Conservation (phyloP, 30 jellyfish, hydroid and myxozoan genomes). For the Pseudorhiza aurosa region DNA sequence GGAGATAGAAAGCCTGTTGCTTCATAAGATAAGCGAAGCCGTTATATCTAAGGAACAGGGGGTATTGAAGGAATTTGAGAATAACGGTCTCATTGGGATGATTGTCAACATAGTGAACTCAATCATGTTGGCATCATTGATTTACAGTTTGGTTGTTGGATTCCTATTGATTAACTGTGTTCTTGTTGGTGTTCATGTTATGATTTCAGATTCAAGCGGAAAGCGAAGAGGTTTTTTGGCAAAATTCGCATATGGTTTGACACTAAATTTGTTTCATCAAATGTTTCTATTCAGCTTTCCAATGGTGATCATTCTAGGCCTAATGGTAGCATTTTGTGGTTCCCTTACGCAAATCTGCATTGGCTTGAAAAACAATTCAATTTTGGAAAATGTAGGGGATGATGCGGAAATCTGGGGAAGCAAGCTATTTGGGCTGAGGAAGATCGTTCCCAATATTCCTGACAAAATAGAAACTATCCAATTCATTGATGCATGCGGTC, state of each 20-base stretch:
- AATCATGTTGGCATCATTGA: background rate
- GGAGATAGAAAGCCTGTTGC: background rate
- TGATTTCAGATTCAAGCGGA: background rate
- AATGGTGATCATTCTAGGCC: background rate
- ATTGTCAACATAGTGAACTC: background rate
- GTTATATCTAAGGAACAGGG: conserved; percentile 6
- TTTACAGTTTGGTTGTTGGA: conserved; percentile 2
- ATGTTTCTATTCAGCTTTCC: conserved; percentile 19
- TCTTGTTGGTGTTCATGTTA: conserved; percentile 22
- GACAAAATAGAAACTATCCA: background rate
- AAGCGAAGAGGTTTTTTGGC: background rate
- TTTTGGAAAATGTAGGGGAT: conserved; percentile 20
- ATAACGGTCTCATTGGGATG: conserved; percentile 8
- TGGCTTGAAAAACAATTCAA: conserved; percentile 36
- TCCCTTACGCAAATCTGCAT: conserved; percentile 42
- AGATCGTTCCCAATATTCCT: conserved; percentile 11
- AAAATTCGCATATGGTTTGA: background rate
- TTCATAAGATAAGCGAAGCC: background rate
- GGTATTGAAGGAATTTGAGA: conserved; percentile 9
- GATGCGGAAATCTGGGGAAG: conserved; percentile 50
- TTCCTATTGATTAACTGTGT: background rate
- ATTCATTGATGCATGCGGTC: conserved; percentile 4
- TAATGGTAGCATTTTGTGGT: conserved; percentile 44
- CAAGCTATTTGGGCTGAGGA: conserved; percentile 12
- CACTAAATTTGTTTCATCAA: background rate